Evolutionary conservation across 92 coral and sea anemone species (phyloP).

Genomic region (Meandrina meandrites): DNA sequence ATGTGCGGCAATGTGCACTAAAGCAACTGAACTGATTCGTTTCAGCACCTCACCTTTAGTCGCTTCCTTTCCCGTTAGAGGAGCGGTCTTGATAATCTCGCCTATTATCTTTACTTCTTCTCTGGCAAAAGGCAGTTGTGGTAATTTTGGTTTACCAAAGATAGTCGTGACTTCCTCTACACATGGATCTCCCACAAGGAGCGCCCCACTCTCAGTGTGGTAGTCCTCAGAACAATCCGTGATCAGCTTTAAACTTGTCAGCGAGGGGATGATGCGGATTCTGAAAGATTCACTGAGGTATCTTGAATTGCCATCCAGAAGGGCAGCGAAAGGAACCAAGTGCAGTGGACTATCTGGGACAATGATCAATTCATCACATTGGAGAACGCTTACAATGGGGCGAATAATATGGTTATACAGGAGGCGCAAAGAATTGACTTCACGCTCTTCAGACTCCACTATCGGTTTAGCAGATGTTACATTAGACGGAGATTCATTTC

Average conservation of each 20-base stretch:
- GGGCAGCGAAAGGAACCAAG: background rate
- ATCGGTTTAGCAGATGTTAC: background rate
- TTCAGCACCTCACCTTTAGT: background rate
- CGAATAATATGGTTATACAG: too few relatives aligned
- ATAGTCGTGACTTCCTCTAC: background rate
- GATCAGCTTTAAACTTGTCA: background rate
- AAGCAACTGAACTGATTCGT: background rate
- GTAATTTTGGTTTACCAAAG: background rate
- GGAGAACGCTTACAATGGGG: background rate
- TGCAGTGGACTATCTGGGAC: background rate
- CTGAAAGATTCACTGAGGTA: background rate
- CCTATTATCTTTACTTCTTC: background rate
- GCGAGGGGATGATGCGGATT: background rate
- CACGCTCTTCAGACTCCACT: too few relatives aligned
- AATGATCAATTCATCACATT: background rate
- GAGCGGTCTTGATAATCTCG: background rate
- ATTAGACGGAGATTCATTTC: background rate
- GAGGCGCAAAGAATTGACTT: background rate
- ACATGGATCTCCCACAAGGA: constrained; percentile 1
- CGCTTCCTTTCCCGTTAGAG: background rate
- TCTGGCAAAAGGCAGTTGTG: background rate
- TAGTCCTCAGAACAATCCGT: background rate
- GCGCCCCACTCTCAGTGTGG: background rate
- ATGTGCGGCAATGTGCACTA: background rate
- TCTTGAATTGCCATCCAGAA: background rate